These are phyloP conservation scores for Drosophila parthenogenetica DNA, from an alignment of 2,888 invertebrate genomes.

Conservation along the genomic window DNA sequence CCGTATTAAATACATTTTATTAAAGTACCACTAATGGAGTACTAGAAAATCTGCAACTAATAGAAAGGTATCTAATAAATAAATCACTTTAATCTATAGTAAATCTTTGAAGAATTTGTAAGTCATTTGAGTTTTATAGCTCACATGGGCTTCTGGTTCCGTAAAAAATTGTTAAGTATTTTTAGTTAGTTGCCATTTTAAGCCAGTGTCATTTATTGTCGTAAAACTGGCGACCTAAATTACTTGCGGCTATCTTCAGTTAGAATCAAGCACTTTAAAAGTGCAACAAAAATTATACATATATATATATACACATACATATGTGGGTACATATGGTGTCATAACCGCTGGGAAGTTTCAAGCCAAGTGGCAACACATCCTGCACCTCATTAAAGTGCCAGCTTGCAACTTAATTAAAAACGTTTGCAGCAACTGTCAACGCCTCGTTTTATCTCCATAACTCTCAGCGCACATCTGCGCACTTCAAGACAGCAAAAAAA, in stretches of 20 bases:
- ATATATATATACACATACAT: conserved; percentile 2
- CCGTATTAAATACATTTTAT: conserved; percentile 4
- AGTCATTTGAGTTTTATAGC: no score
- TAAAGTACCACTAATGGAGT: neutral
- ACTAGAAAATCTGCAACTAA: no score
- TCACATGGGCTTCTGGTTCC: no score
- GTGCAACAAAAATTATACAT: neutral
- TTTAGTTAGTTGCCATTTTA: neutral
- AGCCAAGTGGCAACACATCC: conserved; percentile 55
- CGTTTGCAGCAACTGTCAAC: conserved; percentile 76
- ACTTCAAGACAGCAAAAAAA: conserved; percentile 41
- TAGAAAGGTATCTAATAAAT: no score
- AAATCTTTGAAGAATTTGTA: no score
- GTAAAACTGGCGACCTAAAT: conserved; percentile 6
- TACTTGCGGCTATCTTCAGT: conserved; percentile 33
- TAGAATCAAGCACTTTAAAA: conserved; percentile 14
- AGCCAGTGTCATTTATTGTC: conserved; percentile 20
- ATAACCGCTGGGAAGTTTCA: conserved; percentile 34
- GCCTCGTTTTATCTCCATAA: conserved; percentile 75
- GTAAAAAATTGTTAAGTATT: neutral
- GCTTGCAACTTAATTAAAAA: conserved; percentile 76
- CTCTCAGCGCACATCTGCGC: conserved; percentile 67
- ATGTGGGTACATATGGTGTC: conserved; percentile 44
- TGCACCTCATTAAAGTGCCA: conserved; percentile 74
- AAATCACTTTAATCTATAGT: no score